These are phyloP conservation scores for Dendrocincla tyrannina DNA, from an alignment of 2,797 vertebrate species.

Conservation along the genomic window DNA sequence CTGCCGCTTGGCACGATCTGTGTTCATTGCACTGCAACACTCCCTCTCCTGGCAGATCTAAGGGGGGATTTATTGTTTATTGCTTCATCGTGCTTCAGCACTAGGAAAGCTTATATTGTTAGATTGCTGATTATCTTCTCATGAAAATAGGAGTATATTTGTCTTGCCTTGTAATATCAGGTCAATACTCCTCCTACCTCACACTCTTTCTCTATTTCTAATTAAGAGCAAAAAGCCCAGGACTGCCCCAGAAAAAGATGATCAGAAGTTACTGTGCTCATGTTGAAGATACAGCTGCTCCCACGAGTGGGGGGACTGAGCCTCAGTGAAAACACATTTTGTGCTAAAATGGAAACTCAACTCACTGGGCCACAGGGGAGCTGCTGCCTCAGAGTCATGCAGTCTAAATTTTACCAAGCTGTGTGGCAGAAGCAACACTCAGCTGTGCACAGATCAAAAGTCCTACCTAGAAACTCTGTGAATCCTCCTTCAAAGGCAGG, in stretches of 20 bases:
- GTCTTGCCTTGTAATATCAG: not conserved
- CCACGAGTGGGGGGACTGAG: not conserved
- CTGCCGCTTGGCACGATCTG: too few relatives aligned
- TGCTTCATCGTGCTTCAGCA: not conserved
- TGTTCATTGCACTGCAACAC: not conserved
- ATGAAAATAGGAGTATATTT: not conserved
- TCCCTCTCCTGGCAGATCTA: conserved; percentile 40
- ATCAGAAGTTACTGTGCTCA: not conserved
- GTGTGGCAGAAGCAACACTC: not conserved
- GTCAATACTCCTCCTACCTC: not conserved
- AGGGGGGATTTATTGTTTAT: not conserved
- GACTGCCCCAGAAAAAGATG: not conserved
- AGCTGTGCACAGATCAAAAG: not conserved
- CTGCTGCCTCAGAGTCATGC: not conserved
- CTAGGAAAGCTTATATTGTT: not conserved
- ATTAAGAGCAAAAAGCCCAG: not conserved
- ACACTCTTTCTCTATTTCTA: not conserved
- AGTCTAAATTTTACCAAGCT: not conserved
- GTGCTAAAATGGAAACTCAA: not conserved
- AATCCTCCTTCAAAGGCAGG: not conserved
- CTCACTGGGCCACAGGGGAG: not conserved
- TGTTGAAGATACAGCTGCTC: not conserved
- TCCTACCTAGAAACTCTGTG: not conserved
- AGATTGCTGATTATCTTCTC: not conserved
- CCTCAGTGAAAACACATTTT: not conserved